Base-by-base conservation (phyloP, 53 echinoderm and acorn worm genomes). In the Hippasteria phrygiana region DNA sequence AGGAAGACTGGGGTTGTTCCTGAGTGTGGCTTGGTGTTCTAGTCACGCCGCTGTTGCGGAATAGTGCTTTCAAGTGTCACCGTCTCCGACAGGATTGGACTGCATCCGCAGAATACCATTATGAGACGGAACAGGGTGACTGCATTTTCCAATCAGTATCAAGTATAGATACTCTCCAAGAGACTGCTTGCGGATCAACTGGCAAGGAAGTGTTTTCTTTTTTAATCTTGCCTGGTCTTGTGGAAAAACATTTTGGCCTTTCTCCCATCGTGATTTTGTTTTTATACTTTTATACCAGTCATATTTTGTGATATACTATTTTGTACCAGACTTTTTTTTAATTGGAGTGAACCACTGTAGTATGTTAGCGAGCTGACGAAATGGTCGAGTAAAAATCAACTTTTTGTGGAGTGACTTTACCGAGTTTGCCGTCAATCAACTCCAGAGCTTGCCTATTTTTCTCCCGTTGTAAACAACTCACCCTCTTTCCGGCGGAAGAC, bases 261-360 rank as follows among this genome's bases (percentile, higher is more conserved):
- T 36, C 43, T 79, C 40, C 79, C 53, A 51, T 55, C 59, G 59
- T 59, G 26, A n/a, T n/a, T 59, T n/a, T 2, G 26, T 79, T 79
- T 78, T 79, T 79, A 79, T 79, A 79, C 39, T 79, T 79, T 79
- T 79, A 56, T 79, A 79, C 56, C 1, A 29, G 20, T 79, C 40
- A 37, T 13, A 59, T 59, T 78, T 78, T 81, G 64, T 41, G 43
- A 65, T 43, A 10, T 81, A 65, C 33, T 43, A 36, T 17, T 31
- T 81, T 78, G 17, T 18, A 9, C 20, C 39, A 75, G 34, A 36
- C 59, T 38, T 78, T 59, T 78, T 75, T 56, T 55, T 3, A 48
- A 76, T 20, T 76, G 18, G 76, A 76, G 47, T 35, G 31, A 75
- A 75, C 1, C 0, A 27, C 43, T 1, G 11, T 12, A 1, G 20